These are phyloP conservation scores for Syngnathus acus DNA, from an alignment of 2,797 vertebrate species.

Conservation along the genomic window DNA sequence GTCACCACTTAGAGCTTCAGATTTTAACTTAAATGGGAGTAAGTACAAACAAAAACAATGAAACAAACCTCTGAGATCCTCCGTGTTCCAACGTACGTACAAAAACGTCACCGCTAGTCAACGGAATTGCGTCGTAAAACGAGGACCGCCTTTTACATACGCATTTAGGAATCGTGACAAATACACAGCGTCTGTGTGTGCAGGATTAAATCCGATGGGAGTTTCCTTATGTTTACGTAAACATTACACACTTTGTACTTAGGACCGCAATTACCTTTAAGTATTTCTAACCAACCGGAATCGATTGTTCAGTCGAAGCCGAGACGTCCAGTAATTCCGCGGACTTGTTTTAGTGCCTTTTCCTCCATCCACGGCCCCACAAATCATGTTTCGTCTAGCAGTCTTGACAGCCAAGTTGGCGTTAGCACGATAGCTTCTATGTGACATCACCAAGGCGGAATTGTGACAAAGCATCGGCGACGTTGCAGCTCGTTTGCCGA, in stretches of 20 bases:
- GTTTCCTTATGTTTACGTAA: neutral
- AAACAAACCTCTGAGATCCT: too few species aligned
- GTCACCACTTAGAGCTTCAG: too few species aligned
- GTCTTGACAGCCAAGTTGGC: constrained; percentile 2
- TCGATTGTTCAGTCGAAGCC: neutral
- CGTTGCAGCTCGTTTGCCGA: neutral
- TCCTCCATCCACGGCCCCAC: neutral
- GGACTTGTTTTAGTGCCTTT: neutral
- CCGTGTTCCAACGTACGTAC: neutral
- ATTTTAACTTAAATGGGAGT: too few species aligned
- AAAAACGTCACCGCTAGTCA: neutral
- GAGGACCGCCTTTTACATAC: neutral
- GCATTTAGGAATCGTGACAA: neutral
- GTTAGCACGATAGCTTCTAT: neutral
- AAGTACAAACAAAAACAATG: too few species aligned
- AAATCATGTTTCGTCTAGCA: neutral
- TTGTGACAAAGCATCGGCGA: neutral
- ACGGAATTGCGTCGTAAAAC: neutral
- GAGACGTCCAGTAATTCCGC: neutral
- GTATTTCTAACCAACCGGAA: neutral
- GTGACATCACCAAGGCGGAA: neutral
- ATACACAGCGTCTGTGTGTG: neutral
- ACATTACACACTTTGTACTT: neutral
- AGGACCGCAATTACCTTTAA: neutral
- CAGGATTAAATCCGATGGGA: neutral